A percentile compares a stretch with the other conserved stretches of the same genome.
Evolutionary conservation across 2,797 vertebrate genomes (phyloP).

Genomic region (Limnodromus scolopaceus): DNA sequence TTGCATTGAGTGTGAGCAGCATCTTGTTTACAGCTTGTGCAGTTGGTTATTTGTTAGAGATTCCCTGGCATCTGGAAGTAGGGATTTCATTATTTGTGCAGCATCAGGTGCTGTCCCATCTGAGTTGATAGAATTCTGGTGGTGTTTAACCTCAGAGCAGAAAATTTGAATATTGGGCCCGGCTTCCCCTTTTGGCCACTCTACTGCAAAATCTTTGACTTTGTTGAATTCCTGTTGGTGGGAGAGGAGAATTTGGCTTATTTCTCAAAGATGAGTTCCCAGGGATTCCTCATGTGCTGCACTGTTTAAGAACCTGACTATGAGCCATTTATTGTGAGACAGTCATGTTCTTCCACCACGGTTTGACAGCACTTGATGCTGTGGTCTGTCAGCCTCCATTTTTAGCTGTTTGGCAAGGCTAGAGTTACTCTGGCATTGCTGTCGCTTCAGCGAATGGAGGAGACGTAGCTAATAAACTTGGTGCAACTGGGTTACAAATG

Average conservation of each 20-base stretch:
- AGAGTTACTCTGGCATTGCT: neutral
- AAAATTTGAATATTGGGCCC: neutral
- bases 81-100: neutral
- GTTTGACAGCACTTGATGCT: slow-evolving; percentile 40
- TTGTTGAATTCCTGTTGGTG: neutral
- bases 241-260: neutral
- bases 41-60: neutral
- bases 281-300: neutral
- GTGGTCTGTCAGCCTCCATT: neutral
- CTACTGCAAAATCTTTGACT: neutral
- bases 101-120: slow-evolving; percentile 35
- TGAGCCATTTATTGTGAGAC: neutral
- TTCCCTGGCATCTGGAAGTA: neutral
- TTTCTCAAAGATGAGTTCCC: neutral
- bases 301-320: neutral
- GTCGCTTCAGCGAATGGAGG: neutral
- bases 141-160: neutral
- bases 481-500: neutral
- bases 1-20: neutral
- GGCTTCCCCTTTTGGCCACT: neutral
- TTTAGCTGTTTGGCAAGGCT: neutral
- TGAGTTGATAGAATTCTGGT: neutral
- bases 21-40: neutral
- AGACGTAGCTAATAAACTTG: neutral
- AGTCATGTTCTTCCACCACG: neutral